Evolutionary conservation across 2,888 invertebrate species (phyloP), one percentile per base, ranked within the genome.

Genomic region (Prenolepis imparis): DNA sequence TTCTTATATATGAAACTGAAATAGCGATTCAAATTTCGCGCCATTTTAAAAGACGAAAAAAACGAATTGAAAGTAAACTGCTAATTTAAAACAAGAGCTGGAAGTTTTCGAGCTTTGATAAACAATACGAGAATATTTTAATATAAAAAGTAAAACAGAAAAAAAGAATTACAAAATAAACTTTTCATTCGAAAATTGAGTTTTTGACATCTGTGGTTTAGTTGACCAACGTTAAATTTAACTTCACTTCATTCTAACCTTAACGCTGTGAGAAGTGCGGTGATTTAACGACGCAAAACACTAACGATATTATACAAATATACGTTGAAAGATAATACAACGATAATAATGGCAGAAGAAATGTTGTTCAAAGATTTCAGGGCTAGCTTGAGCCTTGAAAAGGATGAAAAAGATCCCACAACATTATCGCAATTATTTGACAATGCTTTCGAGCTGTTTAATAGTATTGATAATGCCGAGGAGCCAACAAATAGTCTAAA

Each of bases 401-500:
- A 39, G 41, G 92, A 92, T 36, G 83, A 52, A 9, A 90, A 83
- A 24, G 92, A 93, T 83, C 41, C 74, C 6, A 68, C 88, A 36
- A 94, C 92, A 86, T 92, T 97, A 12, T 95, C 95, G 3, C 95
- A 96, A 72, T 94, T 97, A 68, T 98, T 97, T 93, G 96, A 97
- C 77, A 96, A 96, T 89, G 98, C 96, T 3, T 96, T 97, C 95
- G 96, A 96, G 89, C 90, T 96, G 70, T 97, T 96, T 90, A 96
- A 97, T 85, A 95, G 95, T 75, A 95, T 98, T 83, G 96, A 96
- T 90, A 96, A 96, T 84, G 96, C 96, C 0, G 95, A 96, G 48
- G 96, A 97, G 92, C 95, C 97, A 0, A 97, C 96, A 11, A 97
- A 97, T 92, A 97, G 97, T 90, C 94, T 96, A 44, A 95, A 96